Base-by-base conservation (phyloP, 2,888 invertebrate species). In the Steromphala cineraria region DNA sequence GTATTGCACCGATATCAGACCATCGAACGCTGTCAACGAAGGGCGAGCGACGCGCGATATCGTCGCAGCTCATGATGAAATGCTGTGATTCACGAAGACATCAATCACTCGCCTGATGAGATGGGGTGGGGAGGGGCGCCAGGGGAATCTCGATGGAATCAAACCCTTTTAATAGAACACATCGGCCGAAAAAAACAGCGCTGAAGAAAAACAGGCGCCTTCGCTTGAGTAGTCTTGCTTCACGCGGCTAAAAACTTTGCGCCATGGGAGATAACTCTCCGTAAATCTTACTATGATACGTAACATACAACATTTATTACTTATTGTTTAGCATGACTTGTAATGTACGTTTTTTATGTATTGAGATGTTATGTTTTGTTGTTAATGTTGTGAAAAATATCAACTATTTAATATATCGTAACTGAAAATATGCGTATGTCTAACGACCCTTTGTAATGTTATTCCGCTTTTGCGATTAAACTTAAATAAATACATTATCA, bases 41-140 rank as follows among this genome's bases (percentile, higher is more conserved):
- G 17, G 71, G 71, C 71, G 36, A 40, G 31, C 71, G 71, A 71
- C 71, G 40, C 36, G 62, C 31, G 40, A 71, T 71, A 71, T 36
- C 31, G 36, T 31, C 71, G 19, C 71, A 31, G n/a, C 71, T n/a
- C n/a, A 31, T 71, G 71, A 71, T 71, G 71, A 71, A 71, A 71
- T 71, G 71, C 71, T 71, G 71, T 31, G 71, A 71, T 71, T 71
- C 71, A 71, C 31, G 19, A 36, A 36, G 40, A 36, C 71, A 71
- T 71, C 71, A 71, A 71, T 71, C 71, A 71, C 36, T 36, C n/a
- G 71, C 17, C 40, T 71, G 71, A 71, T 36, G 71, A 71, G 71
- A 36, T 71, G 71, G 40, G 71, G 36, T 71, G 71, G 40, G 71
- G 71, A 40, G 71, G 40, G 28, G 71, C 71, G 71, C 71, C 28